Evolutionary conservation across 2,797 vertebrate genomes (phyloP), one percentile per base, ranked within the genome.

Genomic region (Sebastes melanostomus): DNA sequence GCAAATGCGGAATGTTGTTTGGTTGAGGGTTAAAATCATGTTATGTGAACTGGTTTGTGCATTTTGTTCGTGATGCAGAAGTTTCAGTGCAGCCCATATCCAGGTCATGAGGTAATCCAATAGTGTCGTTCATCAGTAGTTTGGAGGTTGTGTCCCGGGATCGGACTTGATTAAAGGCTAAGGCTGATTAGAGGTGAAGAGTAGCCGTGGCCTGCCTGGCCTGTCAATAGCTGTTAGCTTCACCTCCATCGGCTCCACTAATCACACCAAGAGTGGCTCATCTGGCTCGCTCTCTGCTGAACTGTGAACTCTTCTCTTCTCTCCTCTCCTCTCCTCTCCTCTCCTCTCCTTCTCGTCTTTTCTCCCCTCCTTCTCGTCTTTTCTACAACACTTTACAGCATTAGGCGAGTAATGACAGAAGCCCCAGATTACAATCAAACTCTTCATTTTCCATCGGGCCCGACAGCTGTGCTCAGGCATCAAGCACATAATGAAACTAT

Each of bases 141-240:
- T 93, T 72, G 75, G 76, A 91, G 90, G 89, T 89, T 77, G 79
- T 80, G 82, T 86, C 88, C 81, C 80, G 78, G 81, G 86, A 90
- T 90, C 82, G 16, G 87, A 89, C 91, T 87, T 95, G 95, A 96
- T 96, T 95, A 96, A 95, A 96, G 95, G 86, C 87, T 84, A 78
- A 79, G 89, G 86, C 90, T 95, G 95, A 95, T 95, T 95, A 92
- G 91, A 91, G 91, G 92, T 92, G 92, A 93, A 88, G 93, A 94
- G 91, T 92, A 92, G 88, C 83, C 30, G 60, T 80, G 88, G 89
- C 83, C 91, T 86, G 81, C 80, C 90, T 74, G 72, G 88, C 88
- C 91, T 94, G 95, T 96, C 95, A 94, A 94, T 94, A 93, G 88
- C 77, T 76, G 85, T 96, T 93, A 95, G 74, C 87, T 83, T 94